Evolutionary conservation across 2,888 invertebrate genomes (phyloP).

Genomic region (Heliconius hortense): DNA sequence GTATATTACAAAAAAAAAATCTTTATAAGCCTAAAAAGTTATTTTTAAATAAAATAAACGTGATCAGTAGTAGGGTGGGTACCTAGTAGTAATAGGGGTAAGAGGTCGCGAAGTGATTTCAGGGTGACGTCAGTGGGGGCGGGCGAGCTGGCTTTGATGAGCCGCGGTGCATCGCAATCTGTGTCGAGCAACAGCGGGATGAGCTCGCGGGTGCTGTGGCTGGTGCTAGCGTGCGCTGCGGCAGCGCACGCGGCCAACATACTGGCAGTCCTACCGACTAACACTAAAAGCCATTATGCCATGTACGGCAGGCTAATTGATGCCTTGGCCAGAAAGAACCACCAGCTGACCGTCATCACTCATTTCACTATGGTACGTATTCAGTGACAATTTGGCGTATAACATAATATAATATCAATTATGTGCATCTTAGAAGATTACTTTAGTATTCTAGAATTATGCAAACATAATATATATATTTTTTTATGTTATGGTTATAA

Average conservation of each 20-base stretch:
- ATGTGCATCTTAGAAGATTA: background rate
- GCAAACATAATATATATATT: too few relatives aligned
- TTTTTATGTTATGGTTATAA: too few relatives aligned
- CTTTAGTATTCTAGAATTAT: too few relatives aligned
- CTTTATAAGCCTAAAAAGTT: background rate
- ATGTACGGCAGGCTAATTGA: slow-evolving; percentile 77
- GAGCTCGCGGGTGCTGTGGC: slow-evolving; percentile 66
- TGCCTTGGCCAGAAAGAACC: slow-evolving; percentile 67
- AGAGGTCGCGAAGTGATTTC: slow-evolving; percentile 23
- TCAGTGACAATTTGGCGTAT: slow-evolving; percentile 1
- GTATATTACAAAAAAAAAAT: background rate
- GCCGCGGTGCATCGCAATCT: slow-evolving; percentile 48
- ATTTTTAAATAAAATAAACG: background rate
- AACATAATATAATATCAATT: slow-evolving; percentile 1
- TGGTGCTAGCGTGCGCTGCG: slow-evolving; percentile 55
- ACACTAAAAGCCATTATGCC: slow-evolving; percentile 79
- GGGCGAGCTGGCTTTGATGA: slow-evolving; percentile 18
- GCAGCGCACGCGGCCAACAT: slow-evolving; percentile 65
- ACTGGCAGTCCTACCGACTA: slow-evolving; percentile 75
- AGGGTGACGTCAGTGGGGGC: slow-evolving; percentile 34
- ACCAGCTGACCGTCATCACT: slow-evolving; percentile 73
- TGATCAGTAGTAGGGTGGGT: background rate
- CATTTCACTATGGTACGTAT: slow-evolving; percentile 76
- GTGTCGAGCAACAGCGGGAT: slow-evolving; percentile 65
- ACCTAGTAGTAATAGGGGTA: slow-evolving; percentile 27